Percentiles rank a stretch among this genome's conserved stretches.
Evolutionary conservation across 1,140 invertebrate species (phyloP).

Genomic region (Akabosia matsudoensis): DNA sequence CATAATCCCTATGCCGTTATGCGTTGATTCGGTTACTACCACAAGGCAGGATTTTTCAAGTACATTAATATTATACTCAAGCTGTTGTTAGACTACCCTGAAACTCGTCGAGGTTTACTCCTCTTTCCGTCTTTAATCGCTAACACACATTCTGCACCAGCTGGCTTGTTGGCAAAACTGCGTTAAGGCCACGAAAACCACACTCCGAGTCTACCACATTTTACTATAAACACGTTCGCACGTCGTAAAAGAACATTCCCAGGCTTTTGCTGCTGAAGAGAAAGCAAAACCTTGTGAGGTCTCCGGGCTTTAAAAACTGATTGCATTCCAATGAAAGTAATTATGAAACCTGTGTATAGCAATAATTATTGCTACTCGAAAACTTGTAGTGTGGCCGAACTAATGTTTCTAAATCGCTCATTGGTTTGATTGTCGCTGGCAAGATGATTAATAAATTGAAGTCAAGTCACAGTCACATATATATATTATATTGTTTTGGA

Average conservation of each 20-base stretch:
- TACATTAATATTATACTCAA: not conserved
- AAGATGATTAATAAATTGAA: not conserved
- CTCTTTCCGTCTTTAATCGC: too few relatives aligned
- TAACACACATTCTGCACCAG: not conserved
- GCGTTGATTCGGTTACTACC: not conserved
- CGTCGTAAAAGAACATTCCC: not conserved
- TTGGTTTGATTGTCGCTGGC: too few relatives aligned
- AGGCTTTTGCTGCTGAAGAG: too few relatives aligned
- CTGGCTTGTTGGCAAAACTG: not conserved
- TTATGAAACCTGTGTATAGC: too few relatives aligned
- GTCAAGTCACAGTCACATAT: too few relatives aligned
- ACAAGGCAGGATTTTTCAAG: not conserved
- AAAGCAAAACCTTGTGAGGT: too few relatives aligned
- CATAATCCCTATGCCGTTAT: conserved; percentile 5
- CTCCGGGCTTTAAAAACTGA: too few relatives aligned
- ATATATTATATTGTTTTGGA: not conserved
- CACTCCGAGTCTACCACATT: not conserved
- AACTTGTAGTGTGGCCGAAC: too few relatives aligned
- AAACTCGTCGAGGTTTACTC: too few relatives aligned
- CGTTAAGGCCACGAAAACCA: not conserved
- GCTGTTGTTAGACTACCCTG: not conserved
- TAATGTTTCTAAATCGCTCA: too few relatives aligned
- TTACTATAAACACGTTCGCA: not conserved
- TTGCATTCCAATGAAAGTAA: too few relatives aligned
- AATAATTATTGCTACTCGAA: too few relatives aligned